Evolutionary conservation across 2,113 vertebrate genomes (phyloP), one percentile per base, ranked within the genome.

Genomic region (Naja naja): DNA sequence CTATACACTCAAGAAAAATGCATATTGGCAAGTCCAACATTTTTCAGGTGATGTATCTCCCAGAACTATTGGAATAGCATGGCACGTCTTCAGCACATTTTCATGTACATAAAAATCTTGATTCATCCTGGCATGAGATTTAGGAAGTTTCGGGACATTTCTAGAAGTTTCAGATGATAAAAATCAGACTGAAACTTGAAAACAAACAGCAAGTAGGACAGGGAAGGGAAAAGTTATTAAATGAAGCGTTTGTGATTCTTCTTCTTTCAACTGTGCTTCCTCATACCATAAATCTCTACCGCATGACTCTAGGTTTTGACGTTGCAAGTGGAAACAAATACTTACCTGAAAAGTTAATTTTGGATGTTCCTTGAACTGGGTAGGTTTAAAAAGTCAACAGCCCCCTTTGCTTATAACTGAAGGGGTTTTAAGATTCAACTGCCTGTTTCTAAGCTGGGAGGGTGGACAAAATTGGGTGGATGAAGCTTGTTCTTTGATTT

Each of bases 331-430:
- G 54, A 81, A 88, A 69, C 91, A 0, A 0, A 34, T 30, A 47
- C 6, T 89, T 89, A 5, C 52, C 64, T 43, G 10, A 39, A 27
- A n/a, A 60, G 54, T 6, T 0, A 14, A 91, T 91, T 64, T 0
- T 93, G 69, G 96, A 90, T 94, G 94, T 27, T 0, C 90, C 89
- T 69, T 93, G 93, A 39, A 88, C 90, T 85, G 94, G 95, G 91
- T 92, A 9, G 60, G 88, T 64, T 92, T 23, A 9, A 22, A 52
- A 88, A 0, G 0, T 90, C 94, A 56, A 92, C 93, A 47, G 87
- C 93, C 95, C 86, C 94, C 90, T 81, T 94, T 93, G 93, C 91
- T 94, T 43, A 74, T 88, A 93, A 95, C 58, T 56, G 69, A 95
- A 95, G 49, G 81, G 54, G 64, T 30, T 20, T 53, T 25, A 90